Evolutionary conservation across 1,140 invertebrate genomes (phyloP), one percentile per base, ranked within the genome.

Genomic region (Nymphalis io): DNA sequence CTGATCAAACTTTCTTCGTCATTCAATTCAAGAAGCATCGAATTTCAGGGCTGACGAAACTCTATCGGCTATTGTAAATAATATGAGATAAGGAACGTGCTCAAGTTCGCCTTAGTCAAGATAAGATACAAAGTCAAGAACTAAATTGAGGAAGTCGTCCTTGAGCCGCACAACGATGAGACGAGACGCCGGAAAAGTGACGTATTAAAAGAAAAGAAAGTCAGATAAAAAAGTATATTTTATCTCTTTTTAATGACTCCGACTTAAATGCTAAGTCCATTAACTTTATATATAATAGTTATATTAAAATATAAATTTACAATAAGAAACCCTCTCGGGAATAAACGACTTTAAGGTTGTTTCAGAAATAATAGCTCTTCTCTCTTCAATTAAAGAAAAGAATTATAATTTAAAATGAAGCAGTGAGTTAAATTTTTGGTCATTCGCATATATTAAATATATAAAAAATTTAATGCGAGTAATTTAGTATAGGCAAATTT

Each of bases 81-180:
- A 53, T 21, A 53, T 21, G 20, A 53, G 66, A 72, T 68, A 68
- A 63, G 44, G 55, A 68, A 72, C 70, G 70, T 72, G 70, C 70
- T 72, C 20, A 72, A 72, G 70, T 63, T 63, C 64, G 60, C 42
- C 48, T 64, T 20, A n/a, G 67, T 18, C 38, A 16, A 53, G 60
- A 68, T 72, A 60, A 64, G 65, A 68, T 68, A 59, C 67, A 65
- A 60, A 65, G 71, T 69, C 61, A 73, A 73, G 67, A 69, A 38
- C 46, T 48, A 69, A 73, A 64, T 73, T 73, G 62, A 60, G 61
- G 61, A 70, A 70, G 60, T 57, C 68, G 68, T 27, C 68, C 68
- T 64, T 64, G 68, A 60, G 68, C 53, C 60, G 60, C 18, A 70
- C 68, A 70, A 70, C 59, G 60, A 62, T 60, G 42, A 53, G 60